Conservation (phyloP, 2,888 invertebrate genomes). For the Hedychridium roseum region DNA sequence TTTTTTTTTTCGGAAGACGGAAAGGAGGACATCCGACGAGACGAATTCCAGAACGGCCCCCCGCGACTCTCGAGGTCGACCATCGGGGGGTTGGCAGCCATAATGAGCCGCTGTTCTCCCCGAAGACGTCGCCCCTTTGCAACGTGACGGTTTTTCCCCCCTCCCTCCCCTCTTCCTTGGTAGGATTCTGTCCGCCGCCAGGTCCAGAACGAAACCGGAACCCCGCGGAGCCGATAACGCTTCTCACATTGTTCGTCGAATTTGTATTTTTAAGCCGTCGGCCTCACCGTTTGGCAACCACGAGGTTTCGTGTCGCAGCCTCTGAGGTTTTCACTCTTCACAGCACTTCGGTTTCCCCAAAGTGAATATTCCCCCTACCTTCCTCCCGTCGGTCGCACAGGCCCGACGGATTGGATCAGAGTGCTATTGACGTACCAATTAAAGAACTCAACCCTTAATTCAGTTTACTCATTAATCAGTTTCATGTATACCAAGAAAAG, state of each 20-base stretch:
- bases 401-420: no score
- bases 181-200: constrained; percentile 21
- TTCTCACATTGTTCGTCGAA: constrained; percentile 53
- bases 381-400: no score
- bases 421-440: no score
- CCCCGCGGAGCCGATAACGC: constrained; percentile 55
- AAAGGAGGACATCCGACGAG: constrained; percentile 22
- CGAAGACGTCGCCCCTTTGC: constrained; percentile 34
- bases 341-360: constrained; percentile 17
- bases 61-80: constrained; percentile 49
- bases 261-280: constrained; percentile 53
- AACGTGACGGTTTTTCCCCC: constrained; percentile 12
- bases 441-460: no score
- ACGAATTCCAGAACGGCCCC: constrained; percentile 45
- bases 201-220: constrained; percentile 23
- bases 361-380: constrained; percentile 2
- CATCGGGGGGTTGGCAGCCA: constrained; percentile 56
- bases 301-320: constrained; percentile 35
- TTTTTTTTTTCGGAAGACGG: constrained; percentile 24
- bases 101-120: constrained; percentile 54
- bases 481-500: no score
- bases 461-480: no score
- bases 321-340: constrained; percentile 36
- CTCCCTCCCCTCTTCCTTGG: constrained; percentile 12
- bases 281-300: constrained; percentile 47